phyloP scores from a whole-genome alignment of 53 echinoderm and acorn worm species.

The Crossaster papposus region DNA sequence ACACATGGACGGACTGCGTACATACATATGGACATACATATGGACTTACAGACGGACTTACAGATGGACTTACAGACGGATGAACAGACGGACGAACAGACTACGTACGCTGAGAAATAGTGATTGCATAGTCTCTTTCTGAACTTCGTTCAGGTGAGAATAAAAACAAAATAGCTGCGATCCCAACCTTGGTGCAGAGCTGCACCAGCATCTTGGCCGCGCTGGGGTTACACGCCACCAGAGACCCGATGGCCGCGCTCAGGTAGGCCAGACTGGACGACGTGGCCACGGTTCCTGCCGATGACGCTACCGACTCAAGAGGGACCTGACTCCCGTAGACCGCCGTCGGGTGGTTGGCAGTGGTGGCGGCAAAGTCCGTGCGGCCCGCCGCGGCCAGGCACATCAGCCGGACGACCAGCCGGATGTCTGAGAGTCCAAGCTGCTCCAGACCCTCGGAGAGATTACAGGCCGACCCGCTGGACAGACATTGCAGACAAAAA shows the following conservation, averaged over 20 bases:
- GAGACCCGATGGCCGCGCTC: conserved; percentile 90
- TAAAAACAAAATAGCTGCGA: background rate
- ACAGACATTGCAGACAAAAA: background rate
- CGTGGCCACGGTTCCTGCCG: conserved; percentile 15
- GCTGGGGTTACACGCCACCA: conserved; percentile 80
- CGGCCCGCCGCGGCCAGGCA: conserved; percentile 96
- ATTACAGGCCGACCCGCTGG: conserved; percentile 94
- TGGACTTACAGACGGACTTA: no score
- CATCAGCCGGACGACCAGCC: conserved; percentile 94
- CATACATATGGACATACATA: no score
- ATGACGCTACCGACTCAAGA: conserved; percentile 17
- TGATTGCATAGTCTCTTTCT: no score
- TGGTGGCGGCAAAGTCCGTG: conserved; percentile 80
- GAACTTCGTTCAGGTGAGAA: no score
- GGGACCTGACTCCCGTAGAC: conserved; percentile 14
- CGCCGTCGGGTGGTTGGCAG: conserved; percentile 55
- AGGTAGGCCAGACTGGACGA: conserved; percentile 90
- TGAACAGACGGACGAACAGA: no score
- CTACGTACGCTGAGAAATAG: no score
- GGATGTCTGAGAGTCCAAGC: conserved; percentile 91
- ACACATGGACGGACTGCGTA: no score
- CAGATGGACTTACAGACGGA: no score
- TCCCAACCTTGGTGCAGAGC: conserved; percentile 90
- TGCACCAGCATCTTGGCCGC: conserved; percentile 95
- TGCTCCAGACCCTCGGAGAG: conserved; percentile 90